Conservation (phyloP, 1,140 invertebrate species). For the Gonioctena quinquepunctata region DNA sequence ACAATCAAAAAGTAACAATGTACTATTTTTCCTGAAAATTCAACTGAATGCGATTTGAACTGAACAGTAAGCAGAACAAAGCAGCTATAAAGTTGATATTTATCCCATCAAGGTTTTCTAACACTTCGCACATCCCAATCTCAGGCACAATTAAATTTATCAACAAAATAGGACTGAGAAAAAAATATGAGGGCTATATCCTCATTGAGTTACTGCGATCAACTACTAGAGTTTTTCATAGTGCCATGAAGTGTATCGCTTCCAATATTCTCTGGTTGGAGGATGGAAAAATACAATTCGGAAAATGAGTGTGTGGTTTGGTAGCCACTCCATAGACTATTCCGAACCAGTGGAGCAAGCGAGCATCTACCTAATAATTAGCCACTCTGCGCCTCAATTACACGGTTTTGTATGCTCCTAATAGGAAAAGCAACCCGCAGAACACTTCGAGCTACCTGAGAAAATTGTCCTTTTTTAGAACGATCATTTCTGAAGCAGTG, state of each 20-base stretch:
- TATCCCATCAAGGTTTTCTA: too few relatives aligned
- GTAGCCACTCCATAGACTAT: background rate
- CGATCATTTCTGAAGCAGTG: background rate
- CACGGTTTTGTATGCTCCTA: slow-evolving; percentile 1
- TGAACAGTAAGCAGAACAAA: too few relatives aligned
- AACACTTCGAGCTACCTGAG: background rate
- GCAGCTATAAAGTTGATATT: too few relatives aligned
- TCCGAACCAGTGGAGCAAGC: background rate
- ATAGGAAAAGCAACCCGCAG: background rate
- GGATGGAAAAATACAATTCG: background rate
- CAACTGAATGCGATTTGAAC: too few relatives aligned
- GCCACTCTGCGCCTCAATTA: slow-evolving; percentile 14
- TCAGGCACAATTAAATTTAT: too few relatives aligned
- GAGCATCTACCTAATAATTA: slow-evolving; percentile 6
- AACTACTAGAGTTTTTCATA: background rate
- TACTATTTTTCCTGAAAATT: too few relatives aligned
- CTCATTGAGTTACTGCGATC: background rate
- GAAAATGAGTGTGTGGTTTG: background rate
- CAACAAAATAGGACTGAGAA: too few relatives aligned
- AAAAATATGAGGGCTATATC: background rate
- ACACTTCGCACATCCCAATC: too few relatives aligned
- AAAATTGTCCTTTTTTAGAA: background rate
- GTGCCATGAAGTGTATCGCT: background rate
- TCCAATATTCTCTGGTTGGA: background rate
- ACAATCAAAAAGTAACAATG: too few relatives aligned